phyloP scores from a whole-genome alignment of 2,113 vertebrate genomes.

The Tachysurus vachellii region DNA sequence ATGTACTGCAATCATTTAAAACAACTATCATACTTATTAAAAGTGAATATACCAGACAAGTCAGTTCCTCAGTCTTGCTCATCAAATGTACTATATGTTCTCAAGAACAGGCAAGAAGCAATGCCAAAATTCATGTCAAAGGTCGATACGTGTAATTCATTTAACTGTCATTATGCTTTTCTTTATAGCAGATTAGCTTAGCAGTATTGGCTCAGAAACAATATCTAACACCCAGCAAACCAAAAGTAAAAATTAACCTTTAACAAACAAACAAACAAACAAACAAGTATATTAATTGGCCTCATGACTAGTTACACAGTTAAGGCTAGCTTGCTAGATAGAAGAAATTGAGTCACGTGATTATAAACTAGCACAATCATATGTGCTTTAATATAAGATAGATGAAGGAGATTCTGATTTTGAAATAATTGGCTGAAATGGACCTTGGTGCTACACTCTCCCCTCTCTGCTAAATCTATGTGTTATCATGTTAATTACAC shows the following conservation, averaged over 20 bases:
- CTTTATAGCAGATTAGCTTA: background rate
- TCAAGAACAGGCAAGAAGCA: background rate
- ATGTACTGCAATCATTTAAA: background rate
- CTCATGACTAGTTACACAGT: background rate
- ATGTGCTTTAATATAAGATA: background rate
- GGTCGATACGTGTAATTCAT: background rate
- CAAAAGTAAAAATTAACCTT: background rate
- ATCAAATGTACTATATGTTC: background rate
- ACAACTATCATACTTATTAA: background rate
- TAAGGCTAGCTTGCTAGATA: background rate
- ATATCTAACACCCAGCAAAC: background rate
- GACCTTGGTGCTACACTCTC: background rate
- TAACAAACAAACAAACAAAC: background rate
- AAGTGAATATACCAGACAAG: background rate
- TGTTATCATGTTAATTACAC: background rate
- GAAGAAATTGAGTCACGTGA: background rate
- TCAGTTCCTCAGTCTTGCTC: too few relatives aligned
- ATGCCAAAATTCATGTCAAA: background rate
- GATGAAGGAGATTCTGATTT: background rate
- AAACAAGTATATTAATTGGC: background rate
- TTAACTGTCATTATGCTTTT: background rate
- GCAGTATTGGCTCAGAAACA: background rate
- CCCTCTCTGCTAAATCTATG: background rate
- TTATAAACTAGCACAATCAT: background rate
- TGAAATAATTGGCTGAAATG: background rate